These are phyloP conservation scores for Eonycteris spelaea DNA, from an alignment of 2,113 vertebrate genomes.

Conservation along the genomic window DNA sequence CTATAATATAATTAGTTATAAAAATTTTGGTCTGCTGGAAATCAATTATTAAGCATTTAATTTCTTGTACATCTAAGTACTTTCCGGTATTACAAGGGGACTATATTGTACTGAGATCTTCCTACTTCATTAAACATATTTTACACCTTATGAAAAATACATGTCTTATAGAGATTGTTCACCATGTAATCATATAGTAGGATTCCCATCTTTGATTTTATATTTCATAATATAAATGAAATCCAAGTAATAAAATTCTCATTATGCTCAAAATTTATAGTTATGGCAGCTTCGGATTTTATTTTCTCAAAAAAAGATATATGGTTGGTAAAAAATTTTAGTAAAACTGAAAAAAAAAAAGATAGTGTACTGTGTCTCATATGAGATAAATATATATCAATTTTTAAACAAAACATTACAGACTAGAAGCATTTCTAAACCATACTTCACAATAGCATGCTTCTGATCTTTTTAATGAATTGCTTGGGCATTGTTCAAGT, in stretches of 20 bases:
- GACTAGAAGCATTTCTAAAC: slow-evolving; percentile 59
- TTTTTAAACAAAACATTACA: slow-evolving; percentile 70
- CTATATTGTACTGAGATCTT: slow-evolving; percentile 26
- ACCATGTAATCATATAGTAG: slow-evolving; percentile 74
- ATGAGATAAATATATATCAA: slow-evolving; percentile 55
- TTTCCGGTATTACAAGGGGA: slow-evolving; percentile 8
- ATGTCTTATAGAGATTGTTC: slow-evolving; percentile 47
- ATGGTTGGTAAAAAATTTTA: slow-evolving; percentile 52
- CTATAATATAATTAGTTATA: slow-evolving; percentile 57
- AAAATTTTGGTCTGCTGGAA: slow-evolving; percentile 38
- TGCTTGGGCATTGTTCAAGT: not conserved
- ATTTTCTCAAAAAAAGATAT: slow-evolving; percentile 62
- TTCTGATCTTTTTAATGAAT: not conserved
- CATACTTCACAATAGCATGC: not conserved
- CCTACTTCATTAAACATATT: slow-evolving; percentile 76
- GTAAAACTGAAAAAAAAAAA: slow-evolving; percentile 64
- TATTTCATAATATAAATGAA: slow-evolving; percentile 60
- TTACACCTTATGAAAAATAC: slow-evolving; percentile 67
- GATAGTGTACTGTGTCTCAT: slow-evolving; percentile 45
- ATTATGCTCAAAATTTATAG: slow-evolving; percentile 59
- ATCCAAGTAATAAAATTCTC: slow-evolving; percentile 56
- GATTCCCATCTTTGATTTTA: slow-evolving; percentile 65
- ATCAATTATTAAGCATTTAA: slow-evolving; percentile 64
- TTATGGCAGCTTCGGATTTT: slow-evolving; percentile 48
- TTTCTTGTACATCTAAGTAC: slow-evolving; percentile 56